Conservation (phyloP, 2,113 vertebrate species). For the Garra rufa region DNA sequence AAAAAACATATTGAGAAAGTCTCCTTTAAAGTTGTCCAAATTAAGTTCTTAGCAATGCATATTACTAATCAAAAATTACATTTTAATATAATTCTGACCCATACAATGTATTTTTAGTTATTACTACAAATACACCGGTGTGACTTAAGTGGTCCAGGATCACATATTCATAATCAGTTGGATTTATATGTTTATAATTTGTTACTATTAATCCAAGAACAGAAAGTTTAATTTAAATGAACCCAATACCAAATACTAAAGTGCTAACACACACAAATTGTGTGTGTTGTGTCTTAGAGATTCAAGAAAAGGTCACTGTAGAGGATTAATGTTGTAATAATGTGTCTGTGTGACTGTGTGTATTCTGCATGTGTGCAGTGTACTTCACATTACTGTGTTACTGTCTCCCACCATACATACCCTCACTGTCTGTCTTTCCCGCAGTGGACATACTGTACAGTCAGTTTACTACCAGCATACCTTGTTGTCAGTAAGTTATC, state of each 20-base stretch:
- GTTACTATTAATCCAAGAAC: background rate
- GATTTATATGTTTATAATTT: background rate
- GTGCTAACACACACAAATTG: background rate
- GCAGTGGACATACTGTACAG: background rate
- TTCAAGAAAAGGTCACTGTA: background rate
- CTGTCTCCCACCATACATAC: background rate
- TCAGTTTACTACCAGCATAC: background rate
- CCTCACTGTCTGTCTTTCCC: conserved; percentile 15
- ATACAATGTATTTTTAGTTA: no score
- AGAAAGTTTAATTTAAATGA: background rate
- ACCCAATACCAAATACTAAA: background rate
- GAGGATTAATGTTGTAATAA: conserved; percentile 3
- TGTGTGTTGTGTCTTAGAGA: background rate
- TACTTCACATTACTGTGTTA: conserved; percentile 41
- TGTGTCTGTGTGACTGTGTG: conserved; percentile 6
- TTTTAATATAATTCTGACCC: no score
- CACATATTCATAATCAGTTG: background rate
- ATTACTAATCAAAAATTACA: no score
- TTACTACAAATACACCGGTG: no score
- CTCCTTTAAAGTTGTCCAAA: no score
- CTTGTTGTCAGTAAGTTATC: background rate
- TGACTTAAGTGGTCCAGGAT: no score
- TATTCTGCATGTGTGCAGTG: conserved; percentile 8
- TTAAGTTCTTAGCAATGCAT: no score
- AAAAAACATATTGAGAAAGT: no score